Evolutionary conservation across 2,797 vertebrate genomes (phyloP).

Genomic region (Siniperca obscura): DNA sequence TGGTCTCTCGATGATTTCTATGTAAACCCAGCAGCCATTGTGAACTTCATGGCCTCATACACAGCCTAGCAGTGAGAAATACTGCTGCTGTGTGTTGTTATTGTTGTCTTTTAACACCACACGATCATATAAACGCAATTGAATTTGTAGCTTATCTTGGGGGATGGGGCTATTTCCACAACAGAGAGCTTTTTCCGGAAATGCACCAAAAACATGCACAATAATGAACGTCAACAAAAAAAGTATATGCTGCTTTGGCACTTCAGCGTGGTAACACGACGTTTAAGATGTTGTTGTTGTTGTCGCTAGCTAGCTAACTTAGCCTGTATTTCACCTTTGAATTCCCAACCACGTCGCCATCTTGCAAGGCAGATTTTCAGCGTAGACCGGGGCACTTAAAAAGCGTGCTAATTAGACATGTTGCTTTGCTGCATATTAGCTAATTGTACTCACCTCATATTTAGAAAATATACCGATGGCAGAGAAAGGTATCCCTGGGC

Average conservation of each 20-base stretch:
- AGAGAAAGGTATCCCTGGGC: slow-evolving; percentile 53
- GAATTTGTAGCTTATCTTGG: slow-evolving; percentile 69
- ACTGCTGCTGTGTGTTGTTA: slow-evolving; percentile 55
- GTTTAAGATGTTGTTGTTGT: slow-evolving; percentile 66
- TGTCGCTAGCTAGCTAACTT: slow-evolving; percentile 73
- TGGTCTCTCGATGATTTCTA: background rate
- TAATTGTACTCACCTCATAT: slow-evolving; percentile 84
- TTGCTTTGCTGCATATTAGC: slow-evolving; percentile 28
- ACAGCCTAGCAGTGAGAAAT: background rate
- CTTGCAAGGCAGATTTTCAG: slow-evolving; percentile 84
- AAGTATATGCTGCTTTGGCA: background rate
- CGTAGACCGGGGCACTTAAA: slow-evolving; percentile 71
- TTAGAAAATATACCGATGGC: slow-evolving; percentile 49
- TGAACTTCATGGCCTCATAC: background rate
- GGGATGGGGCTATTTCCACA: slow-evolving; percentile 71
- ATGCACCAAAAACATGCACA: slow-evolving; percentile 38
- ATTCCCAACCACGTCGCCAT: slow-evolving; percentile 88
- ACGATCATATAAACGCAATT: slow-evolving; percentile 60
- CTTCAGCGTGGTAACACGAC: background rate
- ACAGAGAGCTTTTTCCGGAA: slow-evolving; percentile 57
- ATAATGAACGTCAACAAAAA: background rate
- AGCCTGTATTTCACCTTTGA: slow-evolving; percentile 85
- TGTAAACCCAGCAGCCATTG: background rate
- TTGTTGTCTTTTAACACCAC: slow-evolving; percentile 64
- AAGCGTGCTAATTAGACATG: slow-evolving; percentile 57